Base-by-base conservation (phyloP, 1,140 invertebrate species). In the Drosophila ercepeae region DNA sequence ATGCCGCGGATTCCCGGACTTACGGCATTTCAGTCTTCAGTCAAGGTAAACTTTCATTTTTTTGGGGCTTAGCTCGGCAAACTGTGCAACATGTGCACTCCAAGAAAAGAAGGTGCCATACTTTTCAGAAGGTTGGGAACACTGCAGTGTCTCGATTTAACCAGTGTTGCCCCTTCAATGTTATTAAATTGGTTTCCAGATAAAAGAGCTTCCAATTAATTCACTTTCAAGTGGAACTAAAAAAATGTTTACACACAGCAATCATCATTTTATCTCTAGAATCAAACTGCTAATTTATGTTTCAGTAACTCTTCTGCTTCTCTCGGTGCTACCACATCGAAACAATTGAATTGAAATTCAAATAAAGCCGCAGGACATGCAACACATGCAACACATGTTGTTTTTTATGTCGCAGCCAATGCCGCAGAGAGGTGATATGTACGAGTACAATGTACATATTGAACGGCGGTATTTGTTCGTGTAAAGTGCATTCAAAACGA, bases 21-120 rank as follows among this genome's bases (percentile, higher is more conserved):
- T 7, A 39, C 36, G 16, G 13, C 14, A 39, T 14, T 39, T 39
- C 14, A 16, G 36, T 4, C 39, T 39, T 39, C 14, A 16, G 36
- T 4, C 39, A 51, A 29, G 13, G 63, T 53, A 67, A 65, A 67
- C 60, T 44, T 64, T 46, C 49, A 67, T 65, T 67, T 65, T 67
- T 65, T 6, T 18, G 45, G 18, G 36, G 36, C 14, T 65, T 67
- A 67, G 25, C 8, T 19, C 60, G 29, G 16, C 25, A 27, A 16
- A 27, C 6, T 0, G 11, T 9, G 13, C 3, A 5, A 45, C 8
- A n/a, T n/a, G n/a, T 39, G 36, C 36, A 39, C 36, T 16, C 5
- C 13, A 32, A 32, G 29, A 32, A 32, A 32, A 8, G 4, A 4
- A 2, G 21, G 21, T 2, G 21, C 21, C 4, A 21, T n/a, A n/a